A percentile compares a stretch with the other conserved stretches of the same genome.
These are phyloP conservation scores for Cryptophagus acutangulus DNA, from an alignment of 2,888 invertebrate species.

Conservation along the genomic window DNA sequence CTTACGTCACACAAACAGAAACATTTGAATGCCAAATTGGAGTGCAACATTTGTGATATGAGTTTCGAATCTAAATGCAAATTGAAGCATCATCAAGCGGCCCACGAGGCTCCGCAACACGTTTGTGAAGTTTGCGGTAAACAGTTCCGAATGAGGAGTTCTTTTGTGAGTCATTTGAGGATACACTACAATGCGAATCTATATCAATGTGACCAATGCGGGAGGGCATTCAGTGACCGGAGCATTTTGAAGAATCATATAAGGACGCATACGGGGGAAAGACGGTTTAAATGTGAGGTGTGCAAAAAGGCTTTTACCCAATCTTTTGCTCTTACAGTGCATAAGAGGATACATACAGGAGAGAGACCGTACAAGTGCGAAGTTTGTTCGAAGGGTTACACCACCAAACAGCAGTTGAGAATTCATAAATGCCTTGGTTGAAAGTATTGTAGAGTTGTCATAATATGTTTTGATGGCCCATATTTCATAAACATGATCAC, in stretches of 20 bases:
- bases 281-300: constrained; percentile 6
- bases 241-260: constrained; percentile 53
- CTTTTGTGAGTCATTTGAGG: constrained; percentile 5
- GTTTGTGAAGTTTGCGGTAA: constrained; percentile 4
- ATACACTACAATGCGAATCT: no score
- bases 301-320: constrained; percentile 51
- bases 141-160: neutral
- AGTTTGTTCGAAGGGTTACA: constrained; percentile 7
- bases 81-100: neutral
- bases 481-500: no score
- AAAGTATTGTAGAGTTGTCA: no score
- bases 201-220: constrained; percentile 57
- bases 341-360: constrained; percentile 50
- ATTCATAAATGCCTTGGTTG: no score
- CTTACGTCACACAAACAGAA: constrained; percentile 21
- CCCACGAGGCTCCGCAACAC: neutral
- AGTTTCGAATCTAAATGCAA: no score
- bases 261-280: constrained; percentile 5
- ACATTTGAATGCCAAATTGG: no score
- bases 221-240: constrained; percentile 57
- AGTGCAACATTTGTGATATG: no score
- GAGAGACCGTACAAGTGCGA: constrained; percentile 44
- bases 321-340: constrained; percentile 46
- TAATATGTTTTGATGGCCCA: no score
- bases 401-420: constrained; percentile 1